Conservation (phyloP, 2,113 vertebrate genomes). For the Leptobrachium ailaonicum region DNA sequence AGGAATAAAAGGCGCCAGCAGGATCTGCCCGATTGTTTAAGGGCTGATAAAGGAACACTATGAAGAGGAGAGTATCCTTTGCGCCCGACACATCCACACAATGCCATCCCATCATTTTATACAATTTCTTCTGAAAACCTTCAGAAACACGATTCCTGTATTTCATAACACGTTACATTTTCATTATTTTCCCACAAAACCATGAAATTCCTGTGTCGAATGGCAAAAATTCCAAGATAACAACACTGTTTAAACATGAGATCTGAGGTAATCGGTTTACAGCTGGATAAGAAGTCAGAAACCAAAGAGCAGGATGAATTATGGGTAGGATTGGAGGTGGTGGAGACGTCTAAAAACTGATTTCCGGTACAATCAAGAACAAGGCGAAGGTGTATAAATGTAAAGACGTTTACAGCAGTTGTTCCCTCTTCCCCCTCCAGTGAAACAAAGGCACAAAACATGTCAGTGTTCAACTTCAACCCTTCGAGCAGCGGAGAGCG, state of each 20-base stretch:
- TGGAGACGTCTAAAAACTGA: background rate
- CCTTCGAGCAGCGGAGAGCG: conserved; percentile 31
- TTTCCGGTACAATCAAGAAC: conserved; percentile 60
- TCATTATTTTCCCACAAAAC: background rate
- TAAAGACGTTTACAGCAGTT: conserved; percentile 72
- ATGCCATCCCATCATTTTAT: conserved; percentile 62
- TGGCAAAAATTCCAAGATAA: conserved; percentile 67
- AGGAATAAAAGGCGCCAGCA: too few species aligned
- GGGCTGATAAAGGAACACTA: too few species aligned
- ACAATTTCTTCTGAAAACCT: conserved; percentile 61
- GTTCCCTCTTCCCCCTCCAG: conserved; percentile 64
- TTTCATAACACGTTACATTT: background rate
- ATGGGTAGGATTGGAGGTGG: background rate
- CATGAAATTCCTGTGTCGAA: conserved; percentile 2
- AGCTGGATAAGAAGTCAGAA: conserved; percentile 69
- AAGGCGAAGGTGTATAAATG: conserved; percentile 47
- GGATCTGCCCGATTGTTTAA: too few species aligned
- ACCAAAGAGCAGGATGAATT: background rate
- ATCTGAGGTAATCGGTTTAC: conserved; percentile 87
- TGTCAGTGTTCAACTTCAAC: conserved; percentile 58
- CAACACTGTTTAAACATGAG: conserved; percentile 75
- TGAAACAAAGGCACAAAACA: conserved; percentile 77
- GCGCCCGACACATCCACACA: conserved; percentile 58
- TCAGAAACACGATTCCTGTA: conserved; percentile 52
- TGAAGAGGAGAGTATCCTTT: too few species aligned